These are phyloP conservation scores for Fragum whitleyi DNA, from an alignment of 2,888 invertebrate genomes.

Conservation along the genomic window DNA sequence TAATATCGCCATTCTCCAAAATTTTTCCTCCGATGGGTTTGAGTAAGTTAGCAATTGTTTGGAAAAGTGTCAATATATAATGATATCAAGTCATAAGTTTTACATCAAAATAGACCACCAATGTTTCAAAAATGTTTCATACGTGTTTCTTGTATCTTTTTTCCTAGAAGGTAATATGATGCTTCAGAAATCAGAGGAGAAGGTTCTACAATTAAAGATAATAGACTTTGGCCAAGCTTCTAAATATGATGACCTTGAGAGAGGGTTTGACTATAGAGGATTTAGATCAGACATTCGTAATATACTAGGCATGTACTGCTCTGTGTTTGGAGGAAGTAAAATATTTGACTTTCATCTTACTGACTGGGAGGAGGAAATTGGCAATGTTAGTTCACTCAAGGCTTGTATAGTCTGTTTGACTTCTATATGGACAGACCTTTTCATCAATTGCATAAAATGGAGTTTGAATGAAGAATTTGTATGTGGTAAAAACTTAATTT, in stretches of 20 bases:
- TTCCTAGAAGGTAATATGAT: constrained; percentile 75
- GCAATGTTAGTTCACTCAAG: not conserved
- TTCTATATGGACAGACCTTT: too few relatives aligned
- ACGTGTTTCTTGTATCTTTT: too few relatives aligned
- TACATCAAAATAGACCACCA: too few relatives aligned
- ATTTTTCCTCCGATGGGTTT: too few relatives aligned
- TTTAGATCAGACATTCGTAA: constrained; percentile 67
- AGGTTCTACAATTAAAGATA: constrained; percentile 64
- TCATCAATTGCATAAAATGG: too few relatives aligned
- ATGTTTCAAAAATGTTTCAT: too few relatives aligned
- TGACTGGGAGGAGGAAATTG: constrained; percentile 15
- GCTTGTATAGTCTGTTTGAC: too few relatives aligned
- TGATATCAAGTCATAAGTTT: too few relatives aligned
- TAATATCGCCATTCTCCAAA: constrained; percentile 2
- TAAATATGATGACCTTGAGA: constrained; percentile 27
- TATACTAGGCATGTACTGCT: constrained; percentile 65
- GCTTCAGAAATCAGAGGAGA: constrained; percentile 60
- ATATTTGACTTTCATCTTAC: not conserved
- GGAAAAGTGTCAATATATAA: too few relatives aligned
- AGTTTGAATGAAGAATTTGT: too few relatives aligned
- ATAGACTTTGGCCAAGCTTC: constrained; percentile 74
- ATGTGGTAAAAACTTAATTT: too few relatives aligned
- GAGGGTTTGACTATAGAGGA: constrained; percentile 33
- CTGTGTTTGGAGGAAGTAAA: constrained; percentile 4
- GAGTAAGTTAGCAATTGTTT: too few relatives aligned